phyloP scores from a whole-genome alignment of 2,888 invertebrate species.

The Cosmorhoe ocellata region DNA sequence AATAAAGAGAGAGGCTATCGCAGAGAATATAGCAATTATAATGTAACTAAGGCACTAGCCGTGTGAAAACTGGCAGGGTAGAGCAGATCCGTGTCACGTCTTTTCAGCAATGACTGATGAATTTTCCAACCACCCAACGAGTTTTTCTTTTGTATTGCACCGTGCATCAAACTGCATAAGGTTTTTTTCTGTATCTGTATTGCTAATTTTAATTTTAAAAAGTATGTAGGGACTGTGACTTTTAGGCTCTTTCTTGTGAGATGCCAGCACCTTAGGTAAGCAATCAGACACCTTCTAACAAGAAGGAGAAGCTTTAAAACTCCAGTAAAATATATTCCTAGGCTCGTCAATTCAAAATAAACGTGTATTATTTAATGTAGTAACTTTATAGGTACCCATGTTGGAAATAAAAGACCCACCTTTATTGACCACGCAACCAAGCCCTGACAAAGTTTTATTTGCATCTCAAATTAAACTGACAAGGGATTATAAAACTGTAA shows the following conservation, averaged over 20 bases:
- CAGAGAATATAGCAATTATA: too few species aligned
- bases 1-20: slow-evolving; percentile 13
- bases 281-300: not conserved
- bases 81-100: slow-evolving; percentile 61
- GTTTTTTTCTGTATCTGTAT: slow-evolving; percentile 5
- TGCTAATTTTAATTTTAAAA: not conserved
- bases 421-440: too few species aligned
- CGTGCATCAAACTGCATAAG: slow-evolving; percentile 19
- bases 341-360: slow-evolving; percentile 12
- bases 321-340: slow-evolving; percentile 13
- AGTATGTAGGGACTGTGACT: not conserved
- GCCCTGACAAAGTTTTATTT: too few species aligned
- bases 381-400: not conserved
- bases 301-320: slow-evolving; percentile 16
- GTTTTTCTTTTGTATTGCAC: slow-evolving; percentile 7
- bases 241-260: too few species aligned
- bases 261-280: not conserved
- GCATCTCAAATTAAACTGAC: too few species aligned
- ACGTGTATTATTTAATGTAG: not conserved
- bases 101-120: slow-evolving; percentile 57
- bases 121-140: slow-evolving; percentile 36
- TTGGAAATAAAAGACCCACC: too few species aligned
- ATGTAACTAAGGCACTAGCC: not conserved
- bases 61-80: slow-evolving; percentile 40
- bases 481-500: too few species aligned